Conservation (phyloP, 2,888 invertebrate species). For the Drosophila mimetica region DNA sequence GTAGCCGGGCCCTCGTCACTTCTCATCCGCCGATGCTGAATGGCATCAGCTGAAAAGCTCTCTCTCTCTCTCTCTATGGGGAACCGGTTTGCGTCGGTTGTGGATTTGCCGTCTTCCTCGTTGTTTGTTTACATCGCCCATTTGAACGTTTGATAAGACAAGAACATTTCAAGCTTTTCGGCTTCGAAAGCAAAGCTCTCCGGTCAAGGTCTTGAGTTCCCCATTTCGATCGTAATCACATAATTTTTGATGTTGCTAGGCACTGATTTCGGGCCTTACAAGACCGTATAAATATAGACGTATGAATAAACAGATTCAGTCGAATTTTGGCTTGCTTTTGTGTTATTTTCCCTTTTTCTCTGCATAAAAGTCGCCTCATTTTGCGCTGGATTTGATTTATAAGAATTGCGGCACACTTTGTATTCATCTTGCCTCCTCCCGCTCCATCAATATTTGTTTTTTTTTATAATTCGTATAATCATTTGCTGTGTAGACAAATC, state of each 20-base stretch:
- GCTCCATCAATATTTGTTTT: conserved; percentile 20
- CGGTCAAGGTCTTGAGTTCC: conserved; percentile 59
- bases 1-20: conserved; percentile 54
- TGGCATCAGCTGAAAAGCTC: conserved; percentile 47
- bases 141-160: conserved; percentile 53
- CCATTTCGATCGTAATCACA: conserved; percentile 46
- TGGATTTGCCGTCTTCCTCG: conserved; percentile 59
- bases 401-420: conserved; percentile 11
- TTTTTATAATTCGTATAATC: conserved; percentile 39
- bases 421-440: neutral
- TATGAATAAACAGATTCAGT: conserved; percentile 1
- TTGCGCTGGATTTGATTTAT: conserved; percentile 28
- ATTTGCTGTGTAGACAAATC: conserved; percentile 33
- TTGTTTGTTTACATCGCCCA: conserved; percentile 66
- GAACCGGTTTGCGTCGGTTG: conserved; percentile 63
- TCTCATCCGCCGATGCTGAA: conserved; percentile 15
- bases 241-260: conserved; percentile 47
- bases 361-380: conserved; percentile 7
- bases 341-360: conserved; percentile 14
- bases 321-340: conserved; percentile 16
- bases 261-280: conserved; percentile 23
- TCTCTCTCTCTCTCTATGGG: conserved; percentile 11
- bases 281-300: conserved; percentile 2
- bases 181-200: conserved; percentile 52
- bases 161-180: conserved; percentile 51